Percentiles rank a stretch among this genome's conserved stretches.
Evolutionary conservation across 2,888 invertebrate species (phyloP).

Genomic region (Ornithoptera alexandrae): DNA sequence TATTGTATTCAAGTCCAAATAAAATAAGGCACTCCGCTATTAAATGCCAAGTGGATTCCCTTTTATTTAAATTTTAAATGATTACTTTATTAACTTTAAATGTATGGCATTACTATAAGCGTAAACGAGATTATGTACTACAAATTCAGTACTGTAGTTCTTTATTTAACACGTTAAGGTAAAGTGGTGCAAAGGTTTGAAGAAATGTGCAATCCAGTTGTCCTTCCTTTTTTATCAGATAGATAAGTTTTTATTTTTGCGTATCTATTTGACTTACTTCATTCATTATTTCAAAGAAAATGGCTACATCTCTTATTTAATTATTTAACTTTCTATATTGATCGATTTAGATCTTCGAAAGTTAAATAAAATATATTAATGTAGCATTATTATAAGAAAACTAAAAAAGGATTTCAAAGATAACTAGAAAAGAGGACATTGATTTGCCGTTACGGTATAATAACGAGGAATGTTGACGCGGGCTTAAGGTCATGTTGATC

Average conservation of each 20-base stretch:
- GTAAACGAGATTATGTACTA: background rate
- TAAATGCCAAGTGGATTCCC: background rate
- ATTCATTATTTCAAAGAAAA: constrained; percentile 59
- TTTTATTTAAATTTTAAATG: background rate
- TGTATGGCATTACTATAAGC: background rate
- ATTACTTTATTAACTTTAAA: background rate
- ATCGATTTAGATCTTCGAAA: too few species aligned
- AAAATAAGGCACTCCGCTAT: constrained; percentile 38
- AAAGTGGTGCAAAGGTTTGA: constrained; percentile 60
- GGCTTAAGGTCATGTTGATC: constrained; percentile 20
- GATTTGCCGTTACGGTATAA: constrained; percentile 24
- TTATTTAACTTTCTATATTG: background rate
- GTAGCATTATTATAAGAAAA: too few species aligned
- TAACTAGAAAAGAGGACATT: background rate
- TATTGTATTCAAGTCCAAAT: constrained; percentile 53
- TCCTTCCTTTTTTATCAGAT: constrained; percentile 72
- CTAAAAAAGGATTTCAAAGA: background rate
- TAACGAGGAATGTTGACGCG: background rate
- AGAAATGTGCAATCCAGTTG: constrained; percentile 71
- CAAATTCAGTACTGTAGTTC: background rate
- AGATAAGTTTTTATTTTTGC: constrained; percentile 66
- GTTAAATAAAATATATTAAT: too few species aligned
- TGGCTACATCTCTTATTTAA: background rate
- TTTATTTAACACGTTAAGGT: constrained; percentile 55
- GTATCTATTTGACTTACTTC: constrained; percentile 55